Evolutionary conservation across 2,113 vertebrate species (phyloP).

Genomic region (Mus musculus): DNA sequence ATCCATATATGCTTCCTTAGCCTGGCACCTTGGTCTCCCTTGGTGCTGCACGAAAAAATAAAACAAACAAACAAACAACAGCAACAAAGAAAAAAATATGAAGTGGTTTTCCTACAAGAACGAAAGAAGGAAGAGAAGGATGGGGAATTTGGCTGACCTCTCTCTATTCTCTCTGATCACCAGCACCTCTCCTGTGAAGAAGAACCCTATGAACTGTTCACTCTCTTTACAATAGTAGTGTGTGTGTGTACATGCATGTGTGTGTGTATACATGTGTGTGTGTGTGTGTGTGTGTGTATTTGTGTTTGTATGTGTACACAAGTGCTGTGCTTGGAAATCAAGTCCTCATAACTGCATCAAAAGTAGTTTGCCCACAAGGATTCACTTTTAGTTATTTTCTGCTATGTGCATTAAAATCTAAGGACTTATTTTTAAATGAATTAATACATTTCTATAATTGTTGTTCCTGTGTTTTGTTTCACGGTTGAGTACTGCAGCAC

Average conservation of each 20-base stretch:
- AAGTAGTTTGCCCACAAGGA: background rate
- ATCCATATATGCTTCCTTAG: background rate
- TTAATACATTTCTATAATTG: background rate
- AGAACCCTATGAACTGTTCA: background rate
- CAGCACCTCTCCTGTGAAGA: background rate
- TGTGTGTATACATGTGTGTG: background rate
- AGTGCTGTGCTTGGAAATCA: background rate
- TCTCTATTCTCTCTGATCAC: background rate
- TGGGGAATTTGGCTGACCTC: background rate
- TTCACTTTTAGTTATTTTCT: background rate
- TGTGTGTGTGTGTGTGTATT: background rate
- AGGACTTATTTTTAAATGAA: background rate
- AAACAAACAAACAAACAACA: too few relatives aligned
- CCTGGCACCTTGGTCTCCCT: background rate
- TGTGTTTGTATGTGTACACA: background rate
- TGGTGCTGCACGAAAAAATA: background rate
- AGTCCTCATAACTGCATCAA: background rate
- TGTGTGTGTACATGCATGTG: background rate
- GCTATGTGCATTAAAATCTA: background rate
- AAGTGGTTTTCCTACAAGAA: too few relatives aligned
- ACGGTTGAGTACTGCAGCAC: background rate
- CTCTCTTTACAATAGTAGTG: background rate
- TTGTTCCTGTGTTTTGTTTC: background rate
- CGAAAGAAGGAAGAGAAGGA: background rate
- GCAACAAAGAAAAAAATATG: background rate